Base-by-base conservation (phyloP, 2,797 vertebrate species). In the Falco columbarius region DNA sequence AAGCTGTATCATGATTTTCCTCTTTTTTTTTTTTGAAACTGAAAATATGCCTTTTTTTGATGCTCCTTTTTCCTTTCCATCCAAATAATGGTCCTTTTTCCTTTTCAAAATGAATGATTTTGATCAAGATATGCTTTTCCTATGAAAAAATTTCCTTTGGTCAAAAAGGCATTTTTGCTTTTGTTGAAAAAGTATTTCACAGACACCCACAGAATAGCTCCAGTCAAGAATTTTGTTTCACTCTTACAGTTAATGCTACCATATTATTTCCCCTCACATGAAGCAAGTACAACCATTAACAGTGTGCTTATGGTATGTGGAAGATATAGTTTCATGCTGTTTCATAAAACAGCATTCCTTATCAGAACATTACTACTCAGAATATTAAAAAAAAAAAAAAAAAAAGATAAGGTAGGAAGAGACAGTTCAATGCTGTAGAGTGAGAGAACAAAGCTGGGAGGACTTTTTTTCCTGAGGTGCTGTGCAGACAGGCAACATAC, bases 241-340 rank as follows among this genome's bases (percentile, higher is more conserved):
- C 21, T 88, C 44, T 68, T 34, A 22, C 27, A 52, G 38, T 46
- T 86, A 68, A 61, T 38, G 9, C 42, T 86, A 13, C 0, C 2
- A 0, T 34, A 22, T 62, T 36, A 77, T 68, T 89, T 75, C 40
- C 44, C 67, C 52, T 84, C 44, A 32, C 38, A 63, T 4, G 0
- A 3, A n/a, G 3, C 3, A 16, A 81, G 52, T 34, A 46, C n/a
- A 71, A 8, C 38, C 38, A 58, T 59, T n/a, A 66, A 40, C 27
- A 74, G 32, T 0, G 0, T 34, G 24, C 30, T 58, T 58, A 29
- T 27, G 49, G 15, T 7, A 7, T 27, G 63, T 4, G 18, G 18
- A 89, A 86, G 51, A 51, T 42, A 56, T 0, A 3, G 27, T 70
- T 95, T 88, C 52, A 47, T 14, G 16, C 9, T 21, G 8, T 46